Base-by-base conservation (phyloP, 2,888 invertebrate species). In the Drosophila testacea region DNA sequence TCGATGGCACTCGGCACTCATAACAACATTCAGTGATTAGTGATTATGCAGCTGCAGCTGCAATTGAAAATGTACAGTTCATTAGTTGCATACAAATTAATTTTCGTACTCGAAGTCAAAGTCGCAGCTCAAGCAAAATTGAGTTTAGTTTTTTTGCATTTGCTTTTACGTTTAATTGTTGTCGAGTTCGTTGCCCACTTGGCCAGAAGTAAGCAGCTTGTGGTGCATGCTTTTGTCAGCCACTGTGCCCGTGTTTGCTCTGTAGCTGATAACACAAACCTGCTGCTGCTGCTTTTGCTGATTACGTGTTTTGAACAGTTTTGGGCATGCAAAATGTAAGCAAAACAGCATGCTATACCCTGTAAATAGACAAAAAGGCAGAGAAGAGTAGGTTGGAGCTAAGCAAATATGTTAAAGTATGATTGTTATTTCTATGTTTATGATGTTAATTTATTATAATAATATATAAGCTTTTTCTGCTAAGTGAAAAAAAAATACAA, bases 11-110 rank as follows among this genome's bases (percentile, higher is more conserved):
- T 34, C 47, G 51, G 22, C 67, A 51, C 42, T 67, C 66, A 55
- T 54, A 66, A 50, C 47, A 48, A 50, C 47, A 48, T 55, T 48
- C 36, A 34, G 41, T 65, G 52, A 64, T 64, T 64, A 59, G 64
- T 64, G 64, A 64, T 64, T 64, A 64, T 64, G 54, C 73, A 67
- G 64, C 57, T 69, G 69, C 81, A 50, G 41, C 48, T 69, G 70
- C 69, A 71, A 74, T 74, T 71, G 60, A 69, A 69, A 73, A 67
- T 77, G 39, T 68, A 65, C 74, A 71, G 71, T 76, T 74, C 71
- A 74, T 76, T 76, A 74, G 71, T 59, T 71, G 71, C 71, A 76
- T 67, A 52, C 63, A 64, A 70, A 74, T 61, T 71, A 67, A 74
- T 69, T 57, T 54, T 50, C 13, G 11, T 36, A 36, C 41, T 57